These are phyloP conservation scores for Myioborus miniatus DNA, from an alignment of 2,797 vertebrate species.

Conservation along the genomic window DNA sequence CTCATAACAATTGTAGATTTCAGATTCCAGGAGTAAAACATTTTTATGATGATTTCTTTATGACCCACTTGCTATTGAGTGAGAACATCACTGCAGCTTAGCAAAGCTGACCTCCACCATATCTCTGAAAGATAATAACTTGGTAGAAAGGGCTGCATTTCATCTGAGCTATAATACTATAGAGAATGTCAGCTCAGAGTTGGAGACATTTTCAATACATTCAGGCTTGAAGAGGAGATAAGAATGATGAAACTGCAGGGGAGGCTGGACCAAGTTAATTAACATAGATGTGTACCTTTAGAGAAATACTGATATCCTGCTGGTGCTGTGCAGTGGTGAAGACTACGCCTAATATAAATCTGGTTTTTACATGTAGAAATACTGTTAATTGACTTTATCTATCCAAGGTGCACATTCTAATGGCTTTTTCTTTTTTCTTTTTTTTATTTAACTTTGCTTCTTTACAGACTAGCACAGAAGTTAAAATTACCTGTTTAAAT, in stretches of 20 bases:
- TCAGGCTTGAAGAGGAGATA: not conserved
- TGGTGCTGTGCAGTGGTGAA: not conserved
- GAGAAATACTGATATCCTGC: not conserved
- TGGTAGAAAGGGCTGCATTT: not conserved
- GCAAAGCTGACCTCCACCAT: not conserved
- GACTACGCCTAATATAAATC: not conserved
- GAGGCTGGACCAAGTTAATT: not conserved
- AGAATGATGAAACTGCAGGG: not conserved
- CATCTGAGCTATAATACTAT: not conserved
- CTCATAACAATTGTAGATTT: not conserved
- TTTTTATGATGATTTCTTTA: not conserved
- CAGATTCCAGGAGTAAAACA: not conserved
- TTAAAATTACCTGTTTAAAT: not conserved
- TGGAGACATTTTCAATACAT: not conserved
- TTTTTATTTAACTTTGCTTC: not conserved
- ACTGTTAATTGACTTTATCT: not conserved
- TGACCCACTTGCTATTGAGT: not conserved
- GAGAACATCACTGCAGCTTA: not conserved
- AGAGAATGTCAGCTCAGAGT: not conserved
- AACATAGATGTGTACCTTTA: not conserved
- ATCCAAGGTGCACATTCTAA: not conserved
- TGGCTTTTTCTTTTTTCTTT: not conserved
- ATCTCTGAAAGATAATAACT: not conserved
- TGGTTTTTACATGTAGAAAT: not conserved
- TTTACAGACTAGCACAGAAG: not conserved